Evolutionary conservation across 2,113 vertebrate species (phyloP), one percentile per base, ranked within the genome.

Genomic region (Nettapus auritus): DNA sequence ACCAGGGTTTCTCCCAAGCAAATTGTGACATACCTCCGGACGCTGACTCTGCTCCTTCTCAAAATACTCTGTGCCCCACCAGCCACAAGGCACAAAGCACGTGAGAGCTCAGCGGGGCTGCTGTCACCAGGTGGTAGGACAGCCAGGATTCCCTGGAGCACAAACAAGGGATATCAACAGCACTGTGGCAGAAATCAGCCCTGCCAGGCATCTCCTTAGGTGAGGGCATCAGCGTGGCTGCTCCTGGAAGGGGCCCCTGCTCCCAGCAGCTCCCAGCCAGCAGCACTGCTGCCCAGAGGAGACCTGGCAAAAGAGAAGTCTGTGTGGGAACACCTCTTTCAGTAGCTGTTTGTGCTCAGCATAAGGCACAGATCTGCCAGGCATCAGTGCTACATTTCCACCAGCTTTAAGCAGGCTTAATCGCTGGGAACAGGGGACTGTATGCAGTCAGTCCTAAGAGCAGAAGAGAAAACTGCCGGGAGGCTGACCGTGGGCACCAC

Each of bases 391-490:
- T 52, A 31, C 26, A n/a, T 34, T 95, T 75, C 42, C 38, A 85
- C 14, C 23, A 44, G 16, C 4, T 1, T 33, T 67, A 82, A 16
- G 0, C 7, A 40, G 28, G 46, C 5, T 68, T 59, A 31, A 67
- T 67, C 25, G 19, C 46, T 28, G 17, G n/a, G n/a, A 36, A 36
- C 34, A 52, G 28, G 46, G 11, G 28, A 46, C 3, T 48, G 31
- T 25, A 12, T 16, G 5, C 31, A 48, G 64, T 23, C 23, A 20
- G 46, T 52, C 68, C 46, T 52, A 52, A 52, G 9, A 68, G 31
- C 66, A n/a, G 21, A 48, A 48, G 31, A 52, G 46, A 81, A 50
- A 6, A 86, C 0, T 0, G 12, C 70, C 75, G 23, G 7, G 25
- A 80, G 38, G 29, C 63, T 56, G 48, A 64, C 89, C 53, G 52